A percentile compares a stretch with the other conserved stretches of the same genome.
Evolutionary conservation across 2,797 vertebrate species (phyloP).

Genomic region (Loris lydekkerianus): DNA sequence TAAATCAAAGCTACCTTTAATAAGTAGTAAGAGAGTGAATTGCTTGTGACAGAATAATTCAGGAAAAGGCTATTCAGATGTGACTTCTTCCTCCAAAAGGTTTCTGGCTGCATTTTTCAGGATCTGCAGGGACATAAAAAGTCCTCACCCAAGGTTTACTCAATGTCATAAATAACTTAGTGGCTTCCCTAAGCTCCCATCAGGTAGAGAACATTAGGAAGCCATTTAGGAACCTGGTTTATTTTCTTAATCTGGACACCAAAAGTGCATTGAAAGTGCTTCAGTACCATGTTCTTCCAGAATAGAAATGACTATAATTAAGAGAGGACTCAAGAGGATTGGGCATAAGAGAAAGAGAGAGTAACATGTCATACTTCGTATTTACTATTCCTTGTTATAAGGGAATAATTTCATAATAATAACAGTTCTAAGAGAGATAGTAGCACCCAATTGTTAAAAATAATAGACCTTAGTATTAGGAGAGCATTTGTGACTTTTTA

Average conservation of each 20-base stretch:
- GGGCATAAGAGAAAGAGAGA: not conserved
- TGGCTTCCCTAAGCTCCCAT: not conserved
- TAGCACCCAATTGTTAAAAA: not conserved
- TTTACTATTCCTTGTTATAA: not conserved
- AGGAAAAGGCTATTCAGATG: not conserved
- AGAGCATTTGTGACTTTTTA: not conserved
- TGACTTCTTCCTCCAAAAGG: not conserved
- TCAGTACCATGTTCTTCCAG: slow-evolving; percentile 15
- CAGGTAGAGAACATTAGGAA: not conserved
- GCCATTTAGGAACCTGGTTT: not conserved
- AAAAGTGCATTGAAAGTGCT: not conserved
- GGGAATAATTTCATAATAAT: not conserved
- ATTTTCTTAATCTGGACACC: not conserved
- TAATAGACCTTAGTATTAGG: not conserved
- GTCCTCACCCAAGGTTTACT: not conserved
- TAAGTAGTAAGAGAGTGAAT: slow-evolving; percentile 14
- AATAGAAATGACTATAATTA: slow-evolving; percentile 7
- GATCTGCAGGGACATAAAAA: slow-evolving; percentile 26
- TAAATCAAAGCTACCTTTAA: slow-evolving; percentile 49
- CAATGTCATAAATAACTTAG: not conserved
- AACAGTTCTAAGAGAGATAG: not conserved
- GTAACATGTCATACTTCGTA: not conserved
- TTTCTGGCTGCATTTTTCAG: slow-evolving; percentile 30
- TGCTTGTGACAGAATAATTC: not conserved
- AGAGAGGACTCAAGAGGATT: not conserved